A percentile compares a stretch with the other conserved stretches of the same genome.
phyloP scores from a whole-genome alignment of 2,797 vertebrate genomes.

The Labeo calbasu region DNA sequence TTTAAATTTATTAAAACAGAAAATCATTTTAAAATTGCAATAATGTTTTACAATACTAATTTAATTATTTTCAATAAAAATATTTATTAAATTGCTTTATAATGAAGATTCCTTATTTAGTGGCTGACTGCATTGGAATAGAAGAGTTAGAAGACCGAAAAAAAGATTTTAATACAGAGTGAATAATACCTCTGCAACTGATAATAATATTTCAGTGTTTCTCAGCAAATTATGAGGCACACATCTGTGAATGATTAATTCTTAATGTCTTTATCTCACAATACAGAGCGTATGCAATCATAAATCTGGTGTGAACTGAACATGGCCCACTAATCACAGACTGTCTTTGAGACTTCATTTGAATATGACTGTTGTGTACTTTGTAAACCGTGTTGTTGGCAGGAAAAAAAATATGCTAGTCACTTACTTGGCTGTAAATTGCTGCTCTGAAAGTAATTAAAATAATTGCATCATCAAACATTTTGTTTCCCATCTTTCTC shows the following conservation, averaged over 20 bases:
- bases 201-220: slow-evolving; percentile 24
- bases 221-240: slow-evolving; percentile 30
- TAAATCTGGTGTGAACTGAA: slow-evolving; percentile 33
- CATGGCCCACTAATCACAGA: slow-evolving; percentile 37
- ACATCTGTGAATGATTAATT: slow-evolving; percentile 38
- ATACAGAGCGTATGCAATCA: slow-evolving; percentile 20
- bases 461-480: slow-evolving; percentile 50
- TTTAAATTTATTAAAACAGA: background rate
- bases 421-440: slow-evolving; percentile 24
- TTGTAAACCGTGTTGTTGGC: slow-evolving; percentile 29
- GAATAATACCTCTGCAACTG: slow-evolving; percentile 25
- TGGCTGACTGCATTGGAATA: background rate
- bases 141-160: slow-evolving; percentile 5
- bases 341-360: slow-evolving; percentile 41
- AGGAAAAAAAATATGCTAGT: slow-evolving; percentile 27
- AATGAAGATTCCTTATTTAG: background rate
- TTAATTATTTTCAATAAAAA: background rate
- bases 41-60: background rate
- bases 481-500: slow-evolving; percentile 32
- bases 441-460: slow-evolving; percentile 49
- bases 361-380: slow-evolving; percentile 30
- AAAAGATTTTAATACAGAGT: slow-evolving; percentile 7
- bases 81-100: background rate
- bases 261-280: slow-evolving; percentile 37
- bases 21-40: background rate